Evolutionary conservation across 2,113 vertebrate genomes (phyloP).

Genomic region (Epinephelus moara): DNA sequence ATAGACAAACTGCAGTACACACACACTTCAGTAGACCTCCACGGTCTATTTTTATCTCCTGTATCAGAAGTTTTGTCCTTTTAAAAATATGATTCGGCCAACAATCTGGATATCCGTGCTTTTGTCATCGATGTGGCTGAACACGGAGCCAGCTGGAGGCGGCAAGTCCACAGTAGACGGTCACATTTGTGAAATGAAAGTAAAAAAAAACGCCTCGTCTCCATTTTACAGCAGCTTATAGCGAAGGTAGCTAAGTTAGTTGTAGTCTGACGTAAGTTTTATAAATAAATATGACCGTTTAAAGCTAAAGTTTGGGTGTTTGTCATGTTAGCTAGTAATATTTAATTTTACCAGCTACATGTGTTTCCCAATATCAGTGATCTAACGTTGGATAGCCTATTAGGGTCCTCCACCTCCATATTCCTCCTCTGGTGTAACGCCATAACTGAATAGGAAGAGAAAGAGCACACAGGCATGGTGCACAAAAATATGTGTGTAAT

Average conservation of each 20-base stretch:
- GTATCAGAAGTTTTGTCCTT: not conserved
- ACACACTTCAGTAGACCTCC: not conserved
- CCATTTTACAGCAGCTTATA: not conserved
- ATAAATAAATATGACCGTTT: too few species aligned
- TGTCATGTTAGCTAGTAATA: too few species aligned
- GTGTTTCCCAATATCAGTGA: too few species aligned
- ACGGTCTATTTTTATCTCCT: not conserved
- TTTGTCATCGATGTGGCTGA: not conserved
- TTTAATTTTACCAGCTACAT: too few species aligned
- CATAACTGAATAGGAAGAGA: too few species aligned
- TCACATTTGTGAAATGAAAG: not conserved
- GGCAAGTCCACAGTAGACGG: not conserved
- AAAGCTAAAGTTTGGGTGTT: too few species aligned
- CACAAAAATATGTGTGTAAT: too few species aligned
- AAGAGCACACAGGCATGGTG: too few species aligned
- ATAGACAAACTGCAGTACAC: fast-evolving
- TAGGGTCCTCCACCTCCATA: too few species aligned
- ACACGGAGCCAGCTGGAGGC: not conserved
- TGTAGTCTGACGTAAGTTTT: too few species aligned
- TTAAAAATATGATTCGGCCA: not conserved
- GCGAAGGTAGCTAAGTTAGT: not conserved
- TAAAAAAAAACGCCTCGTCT: not conserved
- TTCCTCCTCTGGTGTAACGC: too few species aligned
- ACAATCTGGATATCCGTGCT: not conserved
- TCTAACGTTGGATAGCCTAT: too few species aligned